Conservation (phyloP, 2,797 vertebrate species). For the Brachyalestes nurse region DNA sequence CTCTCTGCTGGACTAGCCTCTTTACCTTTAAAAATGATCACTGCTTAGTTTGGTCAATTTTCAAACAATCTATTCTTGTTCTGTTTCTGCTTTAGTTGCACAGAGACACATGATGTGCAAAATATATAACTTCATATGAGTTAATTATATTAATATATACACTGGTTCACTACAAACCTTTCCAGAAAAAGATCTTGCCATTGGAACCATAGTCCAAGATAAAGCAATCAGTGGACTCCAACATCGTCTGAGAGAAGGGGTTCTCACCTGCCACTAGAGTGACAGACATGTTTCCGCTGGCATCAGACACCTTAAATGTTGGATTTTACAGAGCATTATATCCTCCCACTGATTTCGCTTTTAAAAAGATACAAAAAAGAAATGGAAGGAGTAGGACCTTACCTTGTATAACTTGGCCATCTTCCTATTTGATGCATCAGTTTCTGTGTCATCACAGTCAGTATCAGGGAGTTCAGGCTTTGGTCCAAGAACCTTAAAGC, state of each 20-base stretch:
- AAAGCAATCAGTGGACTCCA: slow-evolving; percentile 72
- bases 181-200: slow-evolving; percentile 74
- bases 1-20: slow-evolving; percentile 67
- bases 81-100: too few species aligned
- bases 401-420: slow-evolving; percentile 71
- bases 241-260: slow-evolving; percentile 67
- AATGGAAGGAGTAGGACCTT: not conserved
- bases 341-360: not conserved
- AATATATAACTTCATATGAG: not conserved
- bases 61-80: too few species aligned
- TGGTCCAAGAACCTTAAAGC: slow-evolving; percentile 67
- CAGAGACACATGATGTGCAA: not conserved
- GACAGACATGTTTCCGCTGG: slow-evolving; percentile 64
- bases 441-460: slow-evolving; percentile 56
- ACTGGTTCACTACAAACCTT: slow-evolving; percentile 63
- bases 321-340: not conserved
- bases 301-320: slow-evolving; percentile 70
- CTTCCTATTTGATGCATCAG: slow-evolving; percentile 67
- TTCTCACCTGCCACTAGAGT: slow-evolving; percentile 65
- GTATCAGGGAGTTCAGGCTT: slow-evolving; percentile 70
- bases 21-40: slow-evolving; percentile 61
- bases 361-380: not conserved
- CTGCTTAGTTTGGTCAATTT: not conserved
- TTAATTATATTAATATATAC: too few species aligned
- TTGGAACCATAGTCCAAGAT: slow-evolving; percentile 72